A percentile compares a stretch with the other conserved stretches of the same genome.
Conservation (phyloP, 2,888 invertebrate species). For the Drosophila anceps region DNA sequence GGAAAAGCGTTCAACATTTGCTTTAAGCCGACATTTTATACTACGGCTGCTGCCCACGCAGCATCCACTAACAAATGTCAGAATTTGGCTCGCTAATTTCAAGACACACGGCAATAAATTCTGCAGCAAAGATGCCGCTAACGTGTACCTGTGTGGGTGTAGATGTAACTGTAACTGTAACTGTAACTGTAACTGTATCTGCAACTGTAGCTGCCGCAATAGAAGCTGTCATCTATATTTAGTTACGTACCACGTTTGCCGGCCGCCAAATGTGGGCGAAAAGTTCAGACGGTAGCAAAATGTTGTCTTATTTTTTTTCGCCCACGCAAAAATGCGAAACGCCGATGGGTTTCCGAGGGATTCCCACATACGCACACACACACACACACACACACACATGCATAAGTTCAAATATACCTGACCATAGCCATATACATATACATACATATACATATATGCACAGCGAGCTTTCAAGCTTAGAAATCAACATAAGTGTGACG, state of each 20-base stretch:
- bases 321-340: conserved; percentile 50
- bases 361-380: neutral
- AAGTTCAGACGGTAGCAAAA: conserved; percentile 30
- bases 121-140: conserved; percentile 1
- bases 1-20: conserved; percentile 9
- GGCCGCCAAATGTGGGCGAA: conserved; percentile 50
- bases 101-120: conserved; percentile 22
- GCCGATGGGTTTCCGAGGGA: conserved; percentile 29
- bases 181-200: conserved; percentile 16
- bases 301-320: conserved; percentile 12
- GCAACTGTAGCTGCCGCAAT: conserved; percentile 17
- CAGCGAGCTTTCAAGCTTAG: conserved; percentile 26
- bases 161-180: conserved; percentile 21
- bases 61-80: conserved; percentile 29
- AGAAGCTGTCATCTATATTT: conserved; percentile 44
- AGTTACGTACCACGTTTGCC: conserved; percentile 43
- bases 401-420: neutral
- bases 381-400: neutral
- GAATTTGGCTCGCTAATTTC: conserved; percentile 36
- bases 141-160: conserved; percentile 9
- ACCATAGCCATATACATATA: neutral
- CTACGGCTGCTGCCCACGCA: conserved; percentile 22
- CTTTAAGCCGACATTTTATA: conserved; percentile 11
- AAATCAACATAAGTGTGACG: neutral
- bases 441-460: neutral